phyloP scores from a whole-genome alignment of 2,113 vertebrate species.

The Raja brachyura region DNA sequence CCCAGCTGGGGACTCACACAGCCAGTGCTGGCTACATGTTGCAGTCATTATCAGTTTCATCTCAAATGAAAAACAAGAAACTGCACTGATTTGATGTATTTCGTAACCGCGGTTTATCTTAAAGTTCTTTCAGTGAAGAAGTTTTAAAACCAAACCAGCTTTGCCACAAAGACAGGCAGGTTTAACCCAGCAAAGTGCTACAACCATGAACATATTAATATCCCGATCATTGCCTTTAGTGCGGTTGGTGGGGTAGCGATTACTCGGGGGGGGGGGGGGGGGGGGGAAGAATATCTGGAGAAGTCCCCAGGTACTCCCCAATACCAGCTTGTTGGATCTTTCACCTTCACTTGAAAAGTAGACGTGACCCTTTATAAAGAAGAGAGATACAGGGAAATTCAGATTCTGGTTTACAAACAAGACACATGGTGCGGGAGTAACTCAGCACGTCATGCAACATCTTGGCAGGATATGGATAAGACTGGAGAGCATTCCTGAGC shows the following conservation, averaged over 20 bases:
- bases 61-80: neutral
- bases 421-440: too few species aligned
- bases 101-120: neutral
- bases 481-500: too few species aligned
- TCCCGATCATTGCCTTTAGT: neutral
- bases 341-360: neutral
- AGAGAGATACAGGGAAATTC: too few species aligned
- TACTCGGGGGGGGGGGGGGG: neutral
- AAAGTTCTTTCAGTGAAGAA: neutral
- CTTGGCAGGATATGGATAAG: too few species aligned
- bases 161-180: neutral
- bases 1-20: too few species aligned
- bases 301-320: neutral
- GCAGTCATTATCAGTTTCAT: too few species aligned
- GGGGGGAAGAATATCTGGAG: too few species aligned
- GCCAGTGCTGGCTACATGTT: too few species aligned
- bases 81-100: neutral
- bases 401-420: too few species aligned
- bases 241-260: neutral
- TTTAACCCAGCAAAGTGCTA: neutral
- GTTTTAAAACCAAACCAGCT: neutral
- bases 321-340: neutral
- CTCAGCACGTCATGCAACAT: too few species aligned
- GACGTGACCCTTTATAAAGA: neutral
- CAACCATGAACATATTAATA: neutral